Percentiles rank a stretch among this genome's conserved stretches.
Evolutionary conservation across 2,797 vertebrate species (phyloP).

Genomic region (Spinus olivaceus): DNA sequence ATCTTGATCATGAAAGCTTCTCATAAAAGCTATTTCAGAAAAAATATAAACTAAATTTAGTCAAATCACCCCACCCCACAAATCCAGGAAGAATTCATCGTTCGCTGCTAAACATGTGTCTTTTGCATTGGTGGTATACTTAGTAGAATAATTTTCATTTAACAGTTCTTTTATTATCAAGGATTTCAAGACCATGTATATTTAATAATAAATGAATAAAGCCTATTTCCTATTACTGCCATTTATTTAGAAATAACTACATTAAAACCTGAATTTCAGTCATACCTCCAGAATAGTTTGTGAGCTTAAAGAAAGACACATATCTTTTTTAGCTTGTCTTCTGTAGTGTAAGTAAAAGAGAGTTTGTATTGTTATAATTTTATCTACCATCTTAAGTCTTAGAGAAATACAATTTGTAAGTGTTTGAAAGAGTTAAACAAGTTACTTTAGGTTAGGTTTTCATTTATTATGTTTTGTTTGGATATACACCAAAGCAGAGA

Average conservation of each 20-base stretch:
- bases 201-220: neutral
- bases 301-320: neutral
- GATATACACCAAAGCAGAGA: neutral
- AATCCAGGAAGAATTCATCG: accelerated
- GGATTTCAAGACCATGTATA: neutral
- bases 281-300: neutral
- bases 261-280: neutral
- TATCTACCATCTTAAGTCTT: neutral
- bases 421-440: neutral
- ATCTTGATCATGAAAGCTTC: neutral
- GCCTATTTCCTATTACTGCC: accelerated
- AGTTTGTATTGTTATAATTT: neutral
- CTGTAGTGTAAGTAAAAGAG: neutral
- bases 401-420: neutral
- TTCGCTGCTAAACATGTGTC: accelerated
- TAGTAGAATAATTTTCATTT: neutral
- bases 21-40: neutral
- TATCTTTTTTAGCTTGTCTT: neutral
- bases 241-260: neutral
- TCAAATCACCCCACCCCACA: too few relatives aligned
- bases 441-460: neutral
- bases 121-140: neutral
- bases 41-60: neutral
- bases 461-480: accelerated
- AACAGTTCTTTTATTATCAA: neutral